Evolutionary conservation across 1,140 invertebrate species (phyloP).

Genomic region (Harpegnathos saltator): DNA sequence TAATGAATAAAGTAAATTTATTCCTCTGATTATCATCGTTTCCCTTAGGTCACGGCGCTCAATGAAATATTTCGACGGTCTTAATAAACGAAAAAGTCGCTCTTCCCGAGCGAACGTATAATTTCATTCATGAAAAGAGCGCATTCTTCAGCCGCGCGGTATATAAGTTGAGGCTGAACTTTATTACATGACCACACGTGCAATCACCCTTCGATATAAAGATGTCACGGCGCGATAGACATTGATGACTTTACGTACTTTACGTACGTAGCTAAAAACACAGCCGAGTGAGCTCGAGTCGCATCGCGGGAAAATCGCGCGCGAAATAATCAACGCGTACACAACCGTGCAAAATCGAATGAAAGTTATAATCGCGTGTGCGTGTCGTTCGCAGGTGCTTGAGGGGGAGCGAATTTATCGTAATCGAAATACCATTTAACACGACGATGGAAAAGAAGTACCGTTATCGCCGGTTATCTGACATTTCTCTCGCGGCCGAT

Average conservation of each 20-base stretch:
- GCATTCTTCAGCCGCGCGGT: background rate
- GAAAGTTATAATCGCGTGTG: conserved; percentile 19
- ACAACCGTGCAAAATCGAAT: conserved; percentile 26
- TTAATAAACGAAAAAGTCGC: background rate
- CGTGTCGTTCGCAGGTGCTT: background rate
- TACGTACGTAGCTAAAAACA: conserved; percentile 52
- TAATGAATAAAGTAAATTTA: background rate
- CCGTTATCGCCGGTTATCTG: background rate
- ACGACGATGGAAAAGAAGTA: background rate
- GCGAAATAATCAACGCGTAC: conserved; percentile 27
- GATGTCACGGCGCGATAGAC: background rate
- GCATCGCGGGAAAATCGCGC: conserved; percentile 27
- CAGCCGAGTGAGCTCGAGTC: conserved; percentile 18
- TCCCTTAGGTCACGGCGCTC: background rate
- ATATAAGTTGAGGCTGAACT: background rate
- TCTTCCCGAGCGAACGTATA: background rate
- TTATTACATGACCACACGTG: background rate
- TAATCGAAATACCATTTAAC: conserved; percentile 4
- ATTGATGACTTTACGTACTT: background rate
- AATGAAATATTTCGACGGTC: background rate
- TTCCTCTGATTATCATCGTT: background rate
- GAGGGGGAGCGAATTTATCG: background rate
- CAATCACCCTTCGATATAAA: conserved; percentile 39
- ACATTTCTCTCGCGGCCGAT: background rate
- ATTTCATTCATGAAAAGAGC: conserved; percentile 2